phyloP scores from a whole-genome alignment of 2,888 invertebrate genomes.

The Orthosia gothica region DNA sequence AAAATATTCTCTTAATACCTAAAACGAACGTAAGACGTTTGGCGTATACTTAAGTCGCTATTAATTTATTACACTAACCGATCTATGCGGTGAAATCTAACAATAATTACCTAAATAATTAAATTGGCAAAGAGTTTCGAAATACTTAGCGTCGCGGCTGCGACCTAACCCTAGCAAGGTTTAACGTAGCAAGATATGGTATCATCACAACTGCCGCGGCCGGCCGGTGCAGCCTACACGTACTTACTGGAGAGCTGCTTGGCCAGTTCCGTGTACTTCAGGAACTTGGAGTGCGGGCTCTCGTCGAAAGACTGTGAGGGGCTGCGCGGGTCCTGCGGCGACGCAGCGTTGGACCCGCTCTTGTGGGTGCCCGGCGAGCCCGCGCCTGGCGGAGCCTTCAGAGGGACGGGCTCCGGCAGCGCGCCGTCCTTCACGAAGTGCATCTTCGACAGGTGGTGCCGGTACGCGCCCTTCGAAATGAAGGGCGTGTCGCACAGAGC shows the following conservation, averaged over 20 bases:
- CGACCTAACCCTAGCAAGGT: slow-evolving; percentile 90
- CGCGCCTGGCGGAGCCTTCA: slow-evolving; percentile 90
- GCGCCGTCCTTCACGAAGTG: slow-evolving; percentile 98
- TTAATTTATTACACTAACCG: slow-evolving; percentile 91
- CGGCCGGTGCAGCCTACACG: slow-evolving; percentile 92
- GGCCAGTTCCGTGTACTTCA: slow-evolving; percentile 99
- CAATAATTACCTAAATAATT: slow-evolving; percentile 90
- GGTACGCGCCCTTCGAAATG: slow-evolving; percentile 98
- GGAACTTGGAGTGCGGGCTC: slow-evolving; percentile 99
- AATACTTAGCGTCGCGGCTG: slow-evolving; percentile 90
- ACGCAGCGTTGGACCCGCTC: slow-evolving; percentile 85
- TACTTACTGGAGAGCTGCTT: slow-evolving; percentile 99
- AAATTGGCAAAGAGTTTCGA: slow-evolving; percentile 92
- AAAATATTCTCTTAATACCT: slow-evolving; percentile 90
- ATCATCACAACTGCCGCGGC: slow-evolving; percentile 93
- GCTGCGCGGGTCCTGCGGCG: slow-evolving; percentile 91
- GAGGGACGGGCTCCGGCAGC: slow-evolving; percentile 94
- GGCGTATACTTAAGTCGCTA: slow-evolving; percentile 92
- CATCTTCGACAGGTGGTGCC: slow-evolving; percentile 99
- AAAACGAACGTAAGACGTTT: slow-evolving; percentile 91
- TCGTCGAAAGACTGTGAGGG: slow-evolving; percentile 95
- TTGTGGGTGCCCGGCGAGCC: slow-evolving; percentile 87
- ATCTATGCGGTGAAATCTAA: slow-evolving; percentile 90
- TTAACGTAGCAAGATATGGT: slow-evolving; percentile 94
- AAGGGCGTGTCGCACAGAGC: slow-evolving; percentile 99